Percentiles rank a stretch among this genome's conserved stretches.
These are phyloP conservation scores for Podarcis lilfordi DNA, from an alignment of 2,797 vertebrate genomes.

Conservation along the genomic window DNA sequence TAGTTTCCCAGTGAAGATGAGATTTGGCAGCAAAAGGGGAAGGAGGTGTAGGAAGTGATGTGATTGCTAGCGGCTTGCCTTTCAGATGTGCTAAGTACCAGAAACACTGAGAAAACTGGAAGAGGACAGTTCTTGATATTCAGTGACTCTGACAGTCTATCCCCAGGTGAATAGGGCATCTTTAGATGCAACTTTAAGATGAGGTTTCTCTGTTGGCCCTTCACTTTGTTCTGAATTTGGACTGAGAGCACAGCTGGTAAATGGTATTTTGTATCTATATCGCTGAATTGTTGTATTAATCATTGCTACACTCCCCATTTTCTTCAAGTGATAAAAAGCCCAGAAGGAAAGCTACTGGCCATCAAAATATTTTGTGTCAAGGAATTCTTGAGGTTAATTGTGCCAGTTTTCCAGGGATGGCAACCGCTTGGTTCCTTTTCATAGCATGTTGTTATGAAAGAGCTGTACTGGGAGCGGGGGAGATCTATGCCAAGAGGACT, in stretches of 20 bases:
- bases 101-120: neutral
- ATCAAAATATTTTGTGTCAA: neutral
- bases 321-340: neutral
- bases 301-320: neutral
- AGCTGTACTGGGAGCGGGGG: too few relatives aligned
- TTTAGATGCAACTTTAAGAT: neutral
- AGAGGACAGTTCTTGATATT: neutral
- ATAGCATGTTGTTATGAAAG: neutral
- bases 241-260: neutral
- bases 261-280: neutral
- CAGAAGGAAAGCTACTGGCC: neutral
- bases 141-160: slow-evolving; percentile 1
- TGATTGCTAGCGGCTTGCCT: slow-evolving; percentile 9
- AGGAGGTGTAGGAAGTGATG: neutral
- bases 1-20: neutral
- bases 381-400: neutral
- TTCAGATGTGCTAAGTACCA: slow-evolving; percentile 9
- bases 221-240: neutral
- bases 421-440: neutral
- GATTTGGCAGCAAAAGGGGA: neutral
- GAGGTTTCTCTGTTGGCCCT: neutral
- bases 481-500: too few relatives aligned
- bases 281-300: neutral
- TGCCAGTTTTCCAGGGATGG: neutral
- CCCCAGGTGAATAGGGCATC: neutral